Evolutionary conservation across 2,797 vertebrate genomes (phyloP).

Genomic region (Protosalanx chinensis): DNA sequence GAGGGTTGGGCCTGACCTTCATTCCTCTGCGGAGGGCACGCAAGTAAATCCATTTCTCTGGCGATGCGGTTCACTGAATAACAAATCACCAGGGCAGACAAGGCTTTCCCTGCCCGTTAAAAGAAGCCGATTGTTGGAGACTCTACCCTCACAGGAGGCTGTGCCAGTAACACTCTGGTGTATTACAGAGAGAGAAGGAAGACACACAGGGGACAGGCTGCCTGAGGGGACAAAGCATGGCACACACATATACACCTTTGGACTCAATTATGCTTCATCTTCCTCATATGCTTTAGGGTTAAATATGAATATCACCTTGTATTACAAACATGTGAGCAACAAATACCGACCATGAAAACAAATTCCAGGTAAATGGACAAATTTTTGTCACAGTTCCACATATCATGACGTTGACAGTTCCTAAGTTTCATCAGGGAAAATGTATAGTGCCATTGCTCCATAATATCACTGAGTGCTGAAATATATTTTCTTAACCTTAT

Average conservation of each 20-base stretch:
- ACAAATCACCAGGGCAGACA: conserved; percentile 65
- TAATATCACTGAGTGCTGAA: conserved; percentile 41
- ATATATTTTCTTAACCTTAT: conserved; percentile 50
- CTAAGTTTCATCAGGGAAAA: conserved; percentile 35
- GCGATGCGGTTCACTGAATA: conserved; percentile 72
- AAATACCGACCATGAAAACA: background rate
- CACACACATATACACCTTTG: background rate
- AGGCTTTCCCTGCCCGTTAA: conserved; percentile 49
- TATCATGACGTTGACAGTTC: conserved; percentile 19
- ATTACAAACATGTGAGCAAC: background rate
- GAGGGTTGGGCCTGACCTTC: conserved; percentile 65
- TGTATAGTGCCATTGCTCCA: conserved; percentile 31
- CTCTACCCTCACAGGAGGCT: conserved; percentile 34
- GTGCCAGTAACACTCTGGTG: conserved; percentile 43
- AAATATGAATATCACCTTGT: background rate
- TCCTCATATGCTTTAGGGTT: background rate
- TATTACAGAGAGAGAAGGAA: conserved; percentile 44
- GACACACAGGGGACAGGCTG: conserved; percentile 44
- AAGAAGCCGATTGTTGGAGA: conserved; percentile 57
- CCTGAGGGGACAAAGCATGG: conserved; percentile 8
- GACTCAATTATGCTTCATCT: background rate
- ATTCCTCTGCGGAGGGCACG: conserved; percentile 65
- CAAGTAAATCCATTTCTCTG: conserved; percentile 73
- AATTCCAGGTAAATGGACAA: background rate
- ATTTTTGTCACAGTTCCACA: conserved; percentile 1